A percentile compares a stretch with the other conserved stretches of the same genome.
phyloP scores from a whole-genome alignment of 2,888 invertebrate genomes.

The Philopedon plagiatum region DNA sequence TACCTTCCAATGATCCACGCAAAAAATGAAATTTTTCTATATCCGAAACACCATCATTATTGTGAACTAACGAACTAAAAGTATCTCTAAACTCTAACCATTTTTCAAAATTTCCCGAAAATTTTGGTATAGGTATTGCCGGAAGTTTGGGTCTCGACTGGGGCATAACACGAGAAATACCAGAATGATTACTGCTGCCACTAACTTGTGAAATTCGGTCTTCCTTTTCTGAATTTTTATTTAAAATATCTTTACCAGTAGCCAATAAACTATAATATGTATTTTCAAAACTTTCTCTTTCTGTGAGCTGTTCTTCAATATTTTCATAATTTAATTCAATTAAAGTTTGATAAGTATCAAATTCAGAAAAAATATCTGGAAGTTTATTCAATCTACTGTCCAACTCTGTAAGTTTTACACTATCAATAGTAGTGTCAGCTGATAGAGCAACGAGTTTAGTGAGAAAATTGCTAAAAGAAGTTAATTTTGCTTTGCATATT shows the following conservation, averaged over 20 bases:
- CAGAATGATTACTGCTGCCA: background rate
- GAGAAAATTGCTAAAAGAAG: too few species aligned
- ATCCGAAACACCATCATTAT: background rate
- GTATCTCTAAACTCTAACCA: conserved; percentile 21
- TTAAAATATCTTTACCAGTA: conserved; percentile 2
- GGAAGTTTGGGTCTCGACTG: conserved; percentile 1
- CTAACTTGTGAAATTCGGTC: background rate
- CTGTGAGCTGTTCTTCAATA: background rate
- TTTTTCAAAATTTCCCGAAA: conserved; percentile 14
- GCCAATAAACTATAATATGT: background rate
- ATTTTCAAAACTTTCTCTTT: background rate
- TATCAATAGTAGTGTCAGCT: background rate
- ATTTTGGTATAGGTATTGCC: background rate
- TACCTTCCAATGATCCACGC: background rate
- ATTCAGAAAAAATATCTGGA: background rate
- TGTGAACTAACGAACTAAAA: conserved; percentile 10
- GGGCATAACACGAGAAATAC: background rate
- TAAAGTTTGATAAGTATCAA: background rate
- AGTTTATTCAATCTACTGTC: background rate
- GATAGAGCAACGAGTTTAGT: background rate
- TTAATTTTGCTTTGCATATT: background rate
- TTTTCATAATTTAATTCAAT: background rate
- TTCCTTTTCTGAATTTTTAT: background rate
- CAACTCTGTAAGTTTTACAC: background rate
- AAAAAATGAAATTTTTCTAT: conserved; percentile 16